A percentile compares a stretch with the other conserved stretches of the same genome.
These are phyloP conservation scores for Brachyhypopomus gauderio DNA, from an alignment of 2,113 vertebrate species.

Conservation along the genomic window DNA sequence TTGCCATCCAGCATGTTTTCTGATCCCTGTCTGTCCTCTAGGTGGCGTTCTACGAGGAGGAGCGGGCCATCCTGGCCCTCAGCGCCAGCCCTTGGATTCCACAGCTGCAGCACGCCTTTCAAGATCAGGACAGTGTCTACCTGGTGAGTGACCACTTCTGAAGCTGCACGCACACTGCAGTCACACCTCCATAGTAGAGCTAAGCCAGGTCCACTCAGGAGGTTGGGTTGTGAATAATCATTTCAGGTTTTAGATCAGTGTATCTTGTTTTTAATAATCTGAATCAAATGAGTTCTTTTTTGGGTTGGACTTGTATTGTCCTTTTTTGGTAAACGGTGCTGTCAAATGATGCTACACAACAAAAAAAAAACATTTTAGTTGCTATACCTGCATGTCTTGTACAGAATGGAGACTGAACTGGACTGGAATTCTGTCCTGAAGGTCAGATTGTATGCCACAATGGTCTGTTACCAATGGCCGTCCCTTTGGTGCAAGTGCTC, in stretches of 20 bases:
- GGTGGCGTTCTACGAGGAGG: constrained; percentile 92
- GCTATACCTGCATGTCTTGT: too few species aligned
- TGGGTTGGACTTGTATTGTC: too few species aligned
- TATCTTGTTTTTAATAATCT: not conserved
- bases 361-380: too few species aligned
- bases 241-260: not conserved
- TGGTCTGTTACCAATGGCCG: not conserved
- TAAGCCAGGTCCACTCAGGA: too few species aligned
- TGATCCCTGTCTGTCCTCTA: constrained; percentile 48
- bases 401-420: too few species aligned
- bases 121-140: constrained; percentile 89
- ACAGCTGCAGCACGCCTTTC: constrained; percentile 89
- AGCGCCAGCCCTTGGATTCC: constrained; percentile 91
- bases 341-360: too few species aligned
- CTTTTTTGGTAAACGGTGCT: too few species aligned
- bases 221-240: too few species aligned
- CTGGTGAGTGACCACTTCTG: constrained; percentile 77
- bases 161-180: not conserved
- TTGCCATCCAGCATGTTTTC: not conserved
- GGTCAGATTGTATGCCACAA: not conserved
- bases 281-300: not conserved
- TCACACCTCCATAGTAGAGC: not conserved
- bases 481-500: not conserved
- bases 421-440: too few species aligned
- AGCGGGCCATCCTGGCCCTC: constrained; percentile 82